These are phyloP conservation scores for Zaprionus gabonicus DNA, from an alignment of 1,140 invertebrate genomes.

Conservation along the genomic window DNA sequence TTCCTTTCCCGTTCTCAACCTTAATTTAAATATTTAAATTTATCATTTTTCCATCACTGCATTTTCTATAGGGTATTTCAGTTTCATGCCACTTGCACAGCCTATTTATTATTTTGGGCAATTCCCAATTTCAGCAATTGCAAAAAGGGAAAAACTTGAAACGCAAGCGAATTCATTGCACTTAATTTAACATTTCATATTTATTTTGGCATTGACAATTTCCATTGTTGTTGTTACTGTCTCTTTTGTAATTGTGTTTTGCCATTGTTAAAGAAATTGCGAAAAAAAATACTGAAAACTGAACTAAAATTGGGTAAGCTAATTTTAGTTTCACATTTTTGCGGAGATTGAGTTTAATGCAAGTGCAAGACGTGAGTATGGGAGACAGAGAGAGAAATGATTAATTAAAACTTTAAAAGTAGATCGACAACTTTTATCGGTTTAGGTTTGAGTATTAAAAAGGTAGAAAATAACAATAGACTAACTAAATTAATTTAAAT, in stretches of 20 bases:
- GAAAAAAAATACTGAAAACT: slow-evolving; percentile 46
- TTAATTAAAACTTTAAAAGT: slow-evolving; percentile 65
- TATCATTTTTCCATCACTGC: too few species aligned
- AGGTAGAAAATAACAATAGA: neutral
- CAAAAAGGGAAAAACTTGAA: slow-evolving; percentile 45
- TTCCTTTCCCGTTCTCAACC: neutral
- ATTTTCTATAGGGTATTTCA: slow-evolving; percentile 7
- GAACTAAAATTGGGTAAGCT: slow-evolving; percentile 59
- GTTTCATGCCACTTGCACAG: slow-evolving; percentile 23
- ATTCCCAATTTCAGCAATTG: slow-evolving; percentile 1
- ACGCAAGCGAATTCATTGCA: slow-evolving; percentile 54
- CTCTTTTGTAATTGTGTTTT: neutral
- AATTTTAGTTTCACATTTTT: slow-evolving; percentile 45
- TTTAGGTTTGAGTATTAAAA: neutral
- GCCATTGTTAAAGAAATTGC: slow-evolving; percentile 71
- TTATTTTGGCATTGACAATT: slow-evolving; percentile 76
- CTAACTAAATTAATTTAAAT: neutral
- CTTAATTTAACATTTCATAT: slow-evolving; percentile 62
- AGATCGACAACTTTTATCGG: neutral
- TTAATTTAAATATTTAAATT: neutral
- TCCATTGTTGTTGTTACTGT: slow-evolving; percentile 41
- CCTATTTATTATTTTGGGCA: slow-evolving; percentile 24
- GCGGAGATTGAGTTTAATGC: slow-evolving; percentile 35
- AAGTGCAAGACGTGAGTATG: neutral
- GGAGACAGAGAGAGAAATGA: slow-evolving; percentile 22